Evolutionary conservation across 2,113 vertebrate genomes (phyloP).

Genomic region (Callocephalon fimbriatum): DNA sequence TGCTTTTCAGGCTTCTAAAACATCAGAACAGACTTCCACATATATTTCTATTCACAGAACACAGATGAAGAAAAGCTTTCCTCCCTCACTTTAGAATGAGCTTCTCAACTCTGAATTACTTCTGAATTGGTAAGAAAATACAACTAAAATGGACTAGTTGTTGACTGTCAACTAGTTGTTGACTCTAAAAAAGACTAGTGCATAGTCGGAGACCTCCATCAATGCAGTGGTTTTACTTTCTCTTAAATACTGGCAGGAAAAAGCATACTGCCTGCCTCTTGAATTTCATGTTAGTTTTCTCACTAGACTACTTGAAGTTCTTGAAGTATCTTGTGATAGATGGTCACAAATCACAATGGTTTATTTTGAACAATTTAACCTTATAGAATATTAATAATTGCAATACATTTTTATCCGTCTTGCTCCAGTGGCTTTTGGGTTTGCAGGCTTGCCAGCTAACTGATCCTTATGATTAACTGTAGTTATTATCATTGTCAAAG

Average conservation of each 20-base stretch:
- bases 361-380: slow-evolving; percentile 31
- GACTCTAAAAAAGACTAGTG: neutral
- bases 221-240: neutral
- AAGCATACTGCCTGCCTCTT: neutral
- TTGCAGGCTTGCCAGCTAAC: neutral
- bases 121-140: neutral
- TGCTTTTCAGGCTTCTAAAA: slow-evolving; percentile 15
- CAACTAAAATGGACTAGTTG: neutral
- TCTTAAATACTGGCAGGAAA: neutral
- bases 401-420: neutral
- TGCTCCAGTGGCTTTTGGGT: neutral
- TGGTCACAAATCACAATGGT: neutral
- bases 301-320: neutral
- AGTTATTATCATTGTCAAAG: neutral
- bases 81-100: slow-evolving; percentile 19
- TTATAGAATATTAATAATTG: slow-evolving; percentile 22
- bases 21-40: slow-evolving; percentile 15
- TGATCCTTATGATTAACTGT: neutral
- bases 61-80: neutral
- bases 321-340: neutral
- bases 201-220: neutral
- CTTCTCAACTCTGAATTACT: neutral
- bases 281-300: neutral
- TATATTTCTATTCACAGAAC: slow-evolving; percentile 27
- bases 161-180: neutral